Base-by-base conservation (phyloP, 2,113 vertebrate species). In the Peromyscus maniculatus region DNA sequence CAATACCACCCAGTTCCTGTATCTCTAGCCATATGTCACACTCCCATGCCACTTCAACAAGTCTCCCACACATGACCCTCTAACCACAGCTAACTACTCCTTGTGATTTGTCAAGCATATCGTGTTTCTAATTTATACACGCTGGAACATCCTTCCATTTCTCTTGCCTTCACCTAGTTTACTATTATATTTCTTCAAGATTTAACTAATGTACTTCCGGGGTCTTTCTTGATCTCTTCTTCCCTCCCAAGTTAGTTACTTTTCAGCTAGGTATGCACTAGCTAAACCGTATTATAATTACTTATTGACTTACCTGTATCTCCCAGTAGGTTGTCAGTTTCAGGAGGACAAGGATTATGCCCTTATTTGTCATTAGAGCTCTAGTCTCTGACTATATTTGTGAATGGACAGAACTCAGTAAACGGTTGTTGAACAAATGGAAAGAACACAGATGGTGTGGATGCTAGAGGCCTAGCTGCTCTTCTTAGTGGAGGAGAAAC, bases 241-340 rank as follows among this genome's bases (percentile, higher is more conserved):
- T 10, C 78, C 9, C 12, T 62, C 22, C 10, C 49, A 74, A 90
- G 69, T 92, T 91, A 87, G 28, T 90, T 96, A 66, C 12, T 52
- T 74, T 95, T 94, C 43, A 91, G 43, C 36, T 43, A 69, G 0
- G 33, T 6, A 77, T 5, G 59, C 64, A 39, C 15, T 64, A 87
- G 57, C 22, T 46, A 55, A 55, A 80, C 77, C 96, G 31, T 66
- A 66, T 77, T 89, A 12, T 86, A 91, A 91, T 93, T 84, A 84
- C 66, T 87, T 94, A 62, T 72, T 94, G 77, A 80, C 52, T 91
- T 89, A 43, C 84, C 77, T 39, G 33, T 69, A 86, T 83, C 22
- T 84, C 77, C 64, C 33, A 88, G 86, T 79, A 93, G 67, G 91
- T n/a, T 94, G 21, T 46, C 87, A 96, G 31, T 93, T 95, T 94